A percentile compares a stretch with the other conserved stretches of the same genome.
Evolutionary conservation across 2,113 vertebrate genomes (phyloP).

Genomic region (Antigone vipio): DNA sequence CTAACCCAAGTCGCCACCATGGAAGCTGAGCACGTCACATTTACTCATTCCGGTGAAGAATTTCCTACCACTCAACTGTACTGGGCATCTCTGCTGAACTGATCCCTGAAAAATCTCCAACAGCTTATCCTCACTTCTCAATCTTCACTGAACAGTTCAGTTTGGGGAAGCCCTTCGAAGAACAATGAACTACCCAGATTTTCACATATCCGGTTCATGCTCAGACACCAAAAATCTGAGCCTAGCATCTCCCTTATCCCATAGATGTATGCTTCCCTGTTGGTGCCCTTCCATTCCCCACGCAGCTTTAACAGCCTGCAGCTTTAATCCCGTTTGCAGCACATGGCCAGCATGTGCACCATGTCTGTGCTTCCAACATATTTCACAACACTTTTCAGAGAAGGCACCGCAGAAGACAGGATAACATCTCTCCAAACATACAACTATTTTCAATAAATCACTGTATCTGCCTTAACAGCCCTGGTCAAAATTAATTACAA

Average conservation of each 20-base stretch:
- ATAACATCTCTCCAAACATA: background rate
- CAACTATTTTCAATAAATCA: background rate
- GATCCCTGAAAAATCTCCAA: background rate
- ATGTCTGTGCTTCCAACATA: background rate
- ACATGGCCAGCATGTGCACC: background rate
- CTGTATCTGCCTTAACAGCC: background rate
- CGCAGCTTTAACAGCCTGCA: background rate
- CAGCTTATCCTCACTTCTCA: background rate
- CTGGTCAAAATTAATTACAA: background rate
- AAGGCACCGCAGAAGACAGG: fast-evolving
- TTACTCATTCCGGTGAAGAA: background rate
- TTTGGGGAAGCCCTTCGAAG: background rate
- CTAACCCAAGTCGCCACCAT: fast-evolving
- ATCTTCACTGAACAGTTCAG: background rate
- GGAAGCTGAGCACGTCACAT: background rate
- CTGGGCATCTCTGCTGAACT: background rate
- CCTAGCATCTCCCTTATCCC: background rate
- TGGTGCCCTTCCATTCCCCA: background rate
- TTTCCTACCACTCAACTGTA: no score
- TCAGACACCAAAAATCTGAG: background rate
- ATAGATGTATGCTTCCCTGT: background rate
- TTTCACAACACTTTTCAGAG: background rate
- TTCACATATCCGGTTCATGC: background rate
- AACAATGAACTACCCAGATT: background rate
- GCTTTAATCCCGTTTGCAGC: background rate